Conservation (phyloP, 2,888 invertebrate species). For the Ptilodon capucinus region DNA sequence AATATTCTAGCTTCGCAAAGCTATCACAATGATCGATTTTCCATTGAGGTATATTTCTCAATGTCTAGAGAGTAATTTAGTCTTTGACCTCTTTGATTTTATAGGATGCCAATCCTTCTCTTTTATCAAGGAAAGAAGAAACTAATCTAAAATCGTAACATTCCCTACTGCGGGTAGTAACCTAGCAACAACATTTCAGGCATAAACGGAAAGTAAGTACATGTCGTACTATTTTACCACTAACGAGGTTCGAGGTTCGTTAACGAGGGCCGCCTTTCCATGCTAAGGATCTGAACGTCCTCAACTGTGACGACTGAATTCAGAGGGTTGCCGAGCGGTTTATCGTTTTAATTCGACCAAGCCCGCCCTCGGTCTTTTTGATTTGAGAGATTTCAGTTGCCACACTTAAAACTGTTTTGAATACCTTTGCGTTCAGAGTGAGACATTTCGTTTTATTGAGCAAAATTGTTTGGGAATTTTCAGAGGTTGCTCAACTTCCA, state of each 20-base stretch:
- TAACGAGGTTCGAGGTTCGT: slow-evolving; percentile 45
- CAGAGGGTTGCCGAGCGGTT: slow-evolving; percentile 29
- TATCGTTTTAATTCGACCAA: slow-evolving; percentile 33
- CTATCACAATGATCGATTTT: neutral
- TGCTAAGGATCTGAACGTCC: slow-evolving; percentile 24
- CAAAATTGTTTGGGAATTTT: neutral
- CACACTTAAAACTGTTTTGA: neutral
- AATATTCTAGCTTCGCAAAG: neutral
- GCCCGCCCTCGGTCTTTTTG: slow-evolving; percentile 5
- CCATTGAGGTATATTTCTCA: too few relatives aligned
- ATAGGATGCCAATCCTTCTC: too few relatives aligned
- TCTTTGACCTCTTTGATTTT: too few relatives aligned
- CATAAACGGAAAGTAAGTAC: slow-evolving; percentile 13
- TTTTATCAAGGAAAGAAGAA: too few relatives aligned
- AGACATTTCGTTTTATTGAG: neutral
- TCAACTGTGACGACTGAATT: slow-evolving; percentile 34
- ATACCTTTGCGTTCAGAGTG: neutral
- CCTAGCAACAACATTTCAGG: slow-evolving; percentile 4
- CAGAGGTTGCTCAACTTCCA: too few relatives aligned
- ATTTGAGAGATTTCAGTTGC: slow-evolving; percentile 3
- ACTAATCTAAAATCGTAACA: neutral
- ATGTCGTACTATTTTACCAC: slow-evolving; percentile 25
- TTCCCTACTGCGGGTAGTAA: neutral
- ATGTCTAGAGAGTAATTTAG: too few relatives aligned
- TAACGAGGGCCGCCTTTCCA: slow-evolving; percentile 29